Evolutionary conservation across 2,113 vertebrate genomes (phyloP), one percentile per base, ranked within the genome.

Genomic region (Recurvirostra avosetta): DNA sequence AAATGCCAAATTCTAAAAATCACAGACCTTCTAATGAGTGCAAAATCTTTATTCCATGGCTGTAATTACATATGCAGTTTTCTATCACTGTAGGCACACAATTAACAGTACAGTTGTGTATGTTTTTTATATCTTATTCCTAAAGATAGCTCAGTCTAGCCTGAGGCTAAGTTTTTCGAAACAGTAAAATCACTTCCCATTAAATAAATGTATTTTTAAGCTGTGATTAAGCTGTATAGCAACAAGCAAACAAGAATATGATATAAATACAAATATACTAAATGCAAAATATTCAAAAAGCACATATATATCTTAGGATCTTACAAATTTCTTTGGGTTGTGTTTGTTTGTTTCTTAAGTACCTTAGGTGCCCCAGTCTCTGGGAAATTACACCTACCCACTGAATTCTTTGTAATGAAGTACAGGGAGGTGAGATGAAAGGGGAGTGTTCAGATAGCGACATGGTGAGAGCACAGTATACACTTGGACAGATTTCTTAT

Each of bases 381-480:
- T 59, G 47, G 67, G 73, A 86, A 92, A 91, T 36, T 36, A 49
- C 12, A 32, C 5, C 26, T 45, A 66, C 41, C 13, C 62, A 13
- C 47, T 5, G 10, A 41, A 80, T 29, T 38, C 23, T 80, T 67
- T 55, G 26, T 30, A 16, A 32, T 34, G 12, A 61, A 56, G 70
- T 12, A 45, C 15, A 63, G 36, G 14, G 29, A 87, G 71, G 14
- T n/a, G 34, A 87, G 43, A 47, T 43, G 53, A 88, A 90, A 83
- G 41, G 50, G 21, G 50, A 19, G 32, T 38, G 23, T 32, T 74
- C 0, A 0, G 15, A 47, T 5, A 66, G 25, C 0, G 0, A 61
- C 30, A 22, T 59, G 27, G 23, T 45, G 29, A 73, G 26, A 92
- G 45, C 29, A 21, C 25, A 14, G 45, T 22, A 88, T 94, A 56